Evolutionary conservation across 2,888 invertebrate species (phyloP).

Genomic region (Linyphia triangularis): DNA sequence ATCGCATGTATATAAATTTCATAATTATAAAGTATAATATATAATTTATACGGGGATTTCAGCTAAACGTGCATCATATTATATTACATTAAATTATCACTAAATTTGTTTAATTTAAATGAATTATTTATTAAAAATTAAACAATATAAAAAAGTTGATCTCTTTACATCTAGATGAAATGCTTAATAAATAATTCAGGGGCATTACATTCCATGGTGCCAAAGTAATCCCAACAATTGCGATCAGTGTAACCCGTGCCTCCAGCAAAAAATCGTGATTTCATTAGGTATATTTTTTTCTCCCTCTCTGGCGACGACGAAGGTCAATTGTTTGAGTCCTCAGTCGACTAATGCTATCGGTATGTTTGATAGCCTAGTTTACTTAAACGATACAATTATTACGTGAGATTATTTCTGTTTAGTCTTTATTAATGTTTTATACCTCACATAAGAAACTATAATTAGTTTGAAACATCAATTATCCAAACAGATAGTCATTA

Average conservation of each 20-base stretch:
- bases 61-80: no score
- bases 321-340: conserved; percentile 30
- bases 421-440: conserved; percentile 11
- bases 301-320: not conserved
- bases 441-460: not conserved
- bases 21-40: no score
- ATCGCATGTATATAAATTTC: no score
- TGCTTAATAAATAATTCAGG: no score
- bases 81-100: no score
- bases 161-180: no score
- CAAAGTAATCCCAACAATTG: no score
- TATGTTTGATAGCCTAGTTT: not conserved
- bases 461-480: not conserved
- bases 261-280: not conserved
- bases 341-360: conserved; percentile 3
- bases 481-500: not conserved
- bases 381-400: not conserved
- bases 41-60: no score
- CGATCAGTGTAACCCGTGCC: not conserved
- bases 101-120: no score
- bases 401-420: not conserved
- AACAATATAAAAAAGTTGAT: no score
- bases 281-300: conserved; percentile 22
- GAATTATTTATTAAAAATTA: no score
- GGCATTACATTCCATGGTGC: no score